A percentile compares a stretch with the other conserved stretches of the same genome.
Evolutionary conservation across 2,888 invertebrate genomes (phyloP).

Genomic region (Seira sanloemensis): DNA sequence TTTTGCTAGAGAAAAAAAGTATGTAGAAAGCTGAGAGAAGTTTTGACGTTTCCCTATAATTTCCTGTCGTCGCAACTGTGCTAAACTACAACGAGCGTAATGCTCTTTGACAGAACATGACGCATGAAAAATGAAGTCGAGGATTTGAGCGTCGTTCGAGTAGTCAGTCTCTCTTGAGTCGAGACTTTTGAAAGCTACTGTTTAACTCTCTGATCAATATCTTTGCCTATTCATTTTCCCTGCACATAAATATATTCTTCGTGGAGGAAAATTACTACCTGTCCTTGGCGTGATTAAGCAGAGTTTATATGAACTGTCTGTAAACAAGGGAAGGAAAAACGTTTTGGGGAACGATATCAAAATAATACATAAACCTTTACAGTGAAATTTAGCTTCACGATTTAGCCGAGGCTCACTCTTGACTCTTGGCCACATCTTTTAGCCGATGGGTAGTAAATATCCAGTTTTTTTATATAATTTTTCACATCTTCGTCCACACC

Average conservation of each 20-base stretch:
- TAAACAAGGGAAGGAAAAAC: background rate
- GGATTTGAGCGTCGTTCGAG: background rate
- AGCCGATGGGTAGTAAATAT: conserved; percentile 38
- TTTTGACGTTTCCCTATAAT: background rate
- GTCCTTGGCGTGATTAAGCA: background rate
- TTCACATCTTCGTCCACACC: conserved; percentile 30
- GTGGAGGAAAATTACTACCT: background rate
- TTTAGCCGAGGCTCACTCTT: too few species aligned
- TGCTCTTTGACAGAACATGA: background rate
- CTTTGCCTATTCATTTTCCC: background rate
- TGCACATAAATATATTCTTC: too few species aligned
- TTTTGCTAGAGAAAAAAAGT: background rate
- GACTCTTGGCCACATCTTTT: conserved; percentile 10
- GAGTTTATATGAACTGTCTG: too few species aligned
- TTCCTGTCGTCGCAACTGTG: too few species aligned
- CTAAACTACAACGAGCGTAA: background rate
- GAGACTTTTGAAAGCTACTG: too few species aligned
- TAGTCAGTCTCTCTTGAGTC: background rate
- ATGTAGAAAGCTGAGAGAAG: background rate
- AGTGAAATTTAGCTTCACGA: too few species aligned
- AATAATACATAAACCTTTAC: too few species aligned
- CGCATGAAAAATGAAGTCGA: background rate
- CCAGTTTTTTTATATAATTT: conserved; percentile 43
- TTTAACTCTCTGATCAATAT: too few species aligned
- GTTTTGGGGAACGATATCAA: too few species aligned